These are phyloP conservation scores for Cheilosia grossa DNA, from an alignment of 2,888 invertebrate species.

Conservation along the genomic window DNA sequence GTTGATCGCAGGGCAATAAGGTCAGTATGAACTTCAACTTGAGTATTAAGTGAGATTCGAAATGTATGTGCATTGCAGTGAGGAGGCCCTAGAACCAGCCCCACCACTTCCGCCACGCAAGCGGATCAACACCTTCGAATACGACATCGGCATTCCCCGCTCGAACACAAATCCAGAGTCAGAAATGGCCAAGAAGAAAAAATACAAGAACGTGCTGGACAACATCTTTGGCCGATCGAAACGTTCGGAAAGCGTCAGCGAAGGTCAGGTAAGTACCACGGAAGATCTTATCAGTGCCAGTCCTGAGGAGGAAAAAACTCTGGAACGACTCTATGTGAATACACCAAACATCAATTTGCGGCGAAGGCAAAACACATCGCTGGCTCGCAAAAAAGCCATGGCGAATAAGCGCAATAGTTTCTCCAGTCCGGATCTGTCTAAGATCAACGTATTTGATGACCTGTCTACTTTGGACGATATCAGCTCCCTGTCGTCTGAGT, in stretches of 20 bases:
- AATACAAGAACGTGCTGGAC: constrained; percentile 80
- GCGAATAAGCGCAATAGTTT: constrained; percentile 81
- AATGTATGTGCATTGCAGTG: constrained; percentile 12
- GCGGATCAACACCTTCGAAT: constrained; percentile 81
- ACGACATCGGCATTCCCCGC: constrained; percentile 79
- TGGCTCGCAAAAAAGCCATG: constrained; percentile 42
- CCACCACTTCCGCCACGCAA: constrained; percentile 81
- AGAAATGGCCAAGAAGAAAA: constrained; percentile 81
- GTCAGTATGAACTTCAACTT: constrained; percentile 26
- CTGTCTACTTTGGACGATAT: constrained; percentile 72
- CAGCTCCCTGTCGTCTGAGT: constrained; percentile 77
- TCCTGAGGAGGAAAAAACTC: constrained; percentile 31
- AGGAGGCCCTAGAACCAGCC: constrained; percentile 76
- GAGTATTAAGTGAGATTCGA: background rate
- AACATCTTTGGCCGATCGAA: constrained; percentile 79
- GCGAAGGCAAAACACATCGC: constrained; percentile 49
- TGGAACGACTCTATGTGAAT: constrained; percentile 47
- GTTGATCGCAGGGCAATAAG: constrained; percentile 75
- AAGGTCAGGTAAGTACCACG: constrained; percentile 76
- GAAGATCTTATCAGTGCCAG: constrained; percentile 75
- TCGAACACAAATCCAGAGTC: constrained; percentile 82
- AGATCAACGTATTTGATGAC: constrained; percentile 80
- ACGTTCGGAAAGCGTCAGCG: constrained; percentile 79
- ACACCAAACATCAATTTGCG: constrained; percentile 42
- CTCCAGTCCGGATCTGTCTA: constrained; percentile 82